A percentile compares a stretch with the other conserved stretches of the same genome.
phyloP scores from a whole-genome alignment of 2,113 vertebrate species.

The Atlantisia rogersi region DNA sequence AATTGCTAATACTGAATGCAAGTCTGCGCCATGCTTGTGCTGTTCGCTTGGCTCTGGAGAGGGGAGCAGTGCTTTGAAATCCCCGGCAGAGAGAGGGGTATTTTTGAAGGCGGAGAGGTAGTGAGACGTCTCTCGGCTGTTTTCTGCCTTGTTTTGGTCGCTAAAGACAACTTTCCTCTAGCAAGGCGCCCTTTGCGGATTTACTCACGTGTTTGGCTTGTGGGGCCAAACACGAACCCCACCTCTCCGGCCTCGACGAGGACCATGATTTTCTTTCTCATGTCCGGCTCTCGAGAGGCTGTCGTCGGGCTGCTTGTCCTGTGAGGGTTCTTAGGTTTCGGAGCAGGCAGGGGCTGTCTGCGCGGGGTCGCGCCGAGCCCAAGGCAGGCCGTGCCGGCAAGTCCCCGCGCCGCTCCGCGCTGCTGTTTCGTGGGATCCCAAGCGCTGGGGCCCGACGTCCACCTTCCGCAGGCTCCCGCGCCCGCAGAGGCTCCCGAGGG shows the following conservation, averaged over 20 bases:
- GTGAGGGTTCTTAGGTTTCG: constrained; percentile 85
- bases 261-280: constrained; percentile 58
- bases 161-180: constrained; percentile 11
- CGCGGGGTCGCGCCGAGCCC: constrained; percentile 85
- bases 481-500: background rate
- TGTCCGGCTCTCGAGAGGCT: constrained; percentile 73
- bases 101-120: background rate
- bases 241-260: constrained; percentile 55
- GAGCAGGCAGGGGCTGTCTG: constrained; percentile 84
- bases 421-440: constrained; percentile 65
- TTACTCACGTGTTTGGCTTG: background rate
- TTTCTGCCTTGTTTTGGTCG: background rate
- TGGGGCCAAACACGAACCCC: constrained; percentile 18
- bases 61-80: constrained; percentile 15
- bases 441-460: background rate
- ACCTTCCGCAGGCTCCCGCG: background rate
- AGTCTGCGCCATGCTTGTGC: background rate
- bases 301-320: constrained; percentile 83
- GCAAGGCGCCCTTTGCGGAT: background rate
- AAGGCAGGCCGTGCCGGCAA: constrained; percentile 59
- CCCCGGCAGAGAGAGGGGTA: background rate
- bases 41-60: constrained; percentile 4
- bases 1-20: background rate
- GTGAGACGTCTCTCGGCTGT: background rate
- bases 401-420: constrained; percentile 64